Evolutionary conservation across 2,113 vertebrate species (phyloP).

Genomic region (Dicaeum eximium): DNA sequence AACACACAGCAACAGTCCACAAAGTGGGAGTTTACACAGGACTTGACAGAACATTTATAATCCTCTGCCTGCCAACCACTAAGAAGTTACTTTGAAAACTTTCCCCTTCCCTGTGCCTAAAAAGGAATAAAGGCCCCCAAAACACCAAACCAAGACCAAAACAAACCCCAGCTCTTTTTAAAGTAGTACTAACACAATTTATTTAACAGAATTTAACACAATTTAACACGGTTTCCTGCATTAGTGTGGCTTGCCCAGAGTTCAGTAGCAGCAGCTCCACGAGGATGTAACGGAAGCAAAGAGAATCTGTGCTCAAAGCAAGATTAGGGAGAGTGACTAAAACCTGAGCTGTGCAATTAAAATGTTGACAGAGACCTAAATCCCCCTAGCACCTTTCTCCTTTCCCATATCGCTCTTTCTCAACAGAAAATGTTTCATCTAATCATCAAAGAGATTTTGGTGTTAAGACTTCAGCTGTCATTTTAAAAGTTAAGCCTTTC

Average conservation of each 20-base stretch:
- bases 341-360: background rate
- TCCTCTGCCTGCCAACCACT: background rate
- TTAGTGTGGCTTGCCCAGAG: background rate
- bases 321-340: background rate
- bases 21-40: background rate
- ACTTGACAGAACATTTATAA: background rate
- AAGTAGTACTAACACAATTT: accelerated
- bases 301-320: background rate
- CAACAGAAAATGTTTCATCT: background rate
- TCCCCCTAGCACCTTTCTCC: background rate
- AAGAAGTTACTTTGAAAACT: background rate
- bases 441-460: background rate
- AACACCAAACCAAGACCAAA: background rate
- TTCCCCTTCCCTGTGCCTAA: background rate
- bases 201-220: accelerated
- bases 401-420: slow-evolving; percentile 32
- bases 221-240: background rate
- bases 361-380: background rate
- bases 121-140: accelerated
- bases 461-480: background rate
- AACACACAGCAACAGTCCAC: background rate
- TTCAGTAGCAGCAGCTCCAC: background rate
- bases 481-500: slow-evolving; percentile 8
- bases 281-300: background rate
- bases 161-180: background rate